These are phyloP conservation scores for Brachionus calyciflorus DNA, from an alignment of 1,140 invertebrate genomes.

Conservation along the genomic window DNA sequence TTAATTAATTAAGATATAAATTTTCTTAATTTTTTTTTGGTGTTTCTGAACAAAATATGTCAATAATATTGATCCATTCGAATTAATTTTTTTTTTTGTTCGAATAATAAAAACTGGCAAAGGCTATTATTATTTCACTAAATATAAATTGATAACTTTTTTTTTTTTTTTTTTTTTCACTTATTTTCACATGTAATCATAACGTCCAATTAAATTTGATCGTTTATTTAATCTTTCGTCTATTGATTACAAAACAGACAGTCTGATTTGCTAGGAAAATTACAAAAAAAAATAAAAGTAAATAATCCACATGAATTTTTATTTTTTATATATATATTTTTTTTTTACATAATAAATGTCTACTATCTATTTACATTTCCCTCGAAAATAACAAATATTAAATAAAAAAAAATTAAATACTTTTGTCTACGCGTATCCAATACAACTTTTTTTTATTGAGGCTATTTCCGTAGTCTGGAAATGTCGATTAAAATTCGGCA, in stretches of 20 bases:
- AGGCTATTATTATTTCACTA: no score
- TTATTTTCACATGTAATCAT: background rate
- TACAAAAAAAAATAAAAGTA: no score
- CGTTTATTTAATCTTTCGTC: constrained; percentile 14
- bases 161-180: background rate
- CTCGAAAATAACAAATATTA: background rate
- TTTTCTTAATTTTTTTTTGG: no score
- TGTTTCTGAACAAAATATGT: no score
- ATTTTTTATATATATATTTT: background rate
- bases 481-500: no score
- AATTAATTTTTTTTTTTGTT: background rate
- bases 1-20: no score
- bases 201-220: background rate
- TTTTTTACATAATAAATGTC: constrained; percentile 3
- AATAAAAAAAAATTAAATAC: background rate
- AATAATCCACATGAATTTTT: background rate
- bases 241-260: constrained; percentile 5
- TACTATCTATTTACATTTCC: constrained; percentile 32
- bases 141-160: no score
- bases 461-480: no score
- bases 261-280: constrained; percentile 42
- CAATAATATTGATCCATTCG: background rate
- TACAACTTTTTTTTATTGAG: no score
- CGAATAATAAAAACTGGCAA: no score
- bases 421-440: no score